phyloP scores from a whole-genome alignment of 2,113 vertebrate genomes.

The Cinclus cinclus region DNA sequence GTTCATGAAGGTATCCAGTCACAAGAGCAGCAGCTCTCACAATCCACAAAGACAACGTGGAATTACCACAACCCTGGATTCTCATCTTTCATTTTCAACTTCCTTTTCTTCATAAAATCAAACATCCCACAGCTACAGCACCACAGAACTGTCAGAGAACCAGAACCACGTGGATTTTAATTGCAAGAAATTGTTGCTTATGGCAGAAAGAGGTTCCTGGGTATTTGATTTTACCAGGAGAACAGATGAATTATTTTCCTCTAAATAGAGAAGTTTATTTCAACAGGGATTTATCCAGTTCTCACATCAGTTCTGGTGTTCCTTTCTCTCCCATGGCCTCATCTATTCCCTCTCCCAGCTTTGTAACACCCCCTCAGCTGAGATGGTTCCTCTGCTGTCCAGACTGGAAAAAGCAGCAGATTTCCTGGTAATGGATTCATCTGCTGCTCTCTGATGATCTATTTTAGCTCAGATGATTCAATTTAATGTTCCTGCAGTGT shows the following conservation, averaged over 20 bases:
- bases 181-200: background rate
- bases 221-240: background rate
- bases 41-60: background rate
- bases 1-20: background rate
- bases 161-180: background rate
- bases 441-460: background rate
- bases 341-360: background rate
- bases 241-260: background rate
- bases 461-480: constrained; percentile 32
- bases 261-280: background rate
- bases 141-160: background rate
- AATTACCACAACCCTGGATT: background rate
- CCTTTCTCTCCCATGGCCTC: background rate
- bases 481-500: background rate
- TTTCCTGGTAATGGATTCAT: background rate
- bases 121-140: background rate
- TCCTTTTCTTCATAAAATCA: background rate
- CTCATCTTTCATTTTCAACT: background rate
- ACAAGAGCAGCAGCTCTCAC: background rate
- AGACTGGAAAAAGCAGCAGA: background rate
- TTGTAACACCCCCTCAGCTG: background rate
- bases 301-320: background rate
- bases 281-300: background rate
- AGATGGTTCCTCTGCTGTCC: background rate
- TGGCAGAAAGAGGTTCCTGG: background rate